A percentile compares a stretch with the other conserved stretches of the same genome.
Conservation (phyloP, 2,113 vertebrate genomes). For the Oncorhynchus masou region DNA sequence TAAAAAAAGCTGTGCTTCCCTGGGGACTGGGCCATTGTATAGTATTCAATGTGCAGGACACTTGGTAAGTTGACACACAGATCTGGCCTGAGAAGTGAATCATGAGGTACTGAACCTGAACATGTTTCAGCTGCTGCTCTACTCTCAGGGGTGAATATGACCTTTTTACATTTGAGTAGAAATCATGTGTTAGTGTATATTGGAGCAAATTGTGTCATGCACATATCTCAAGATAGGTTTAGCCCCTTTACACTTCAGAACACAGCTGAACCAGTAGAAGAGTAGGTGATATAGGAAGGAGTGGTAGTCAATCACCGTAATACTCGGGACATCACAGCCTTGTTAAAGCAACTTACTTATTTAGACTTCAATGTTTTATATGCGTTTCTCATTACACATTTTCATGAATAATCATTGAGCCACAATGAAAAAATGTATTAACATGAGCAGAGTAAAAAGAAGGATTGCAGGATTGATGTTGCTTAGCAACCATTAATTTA, state of each 20-base stretch:
- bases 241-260: neutral
- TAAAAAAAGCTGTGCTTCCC: neutral
- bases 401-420: conserved; percentile 51
- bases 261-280: neutral
- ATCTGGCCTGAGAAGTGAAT: too few species aligned
- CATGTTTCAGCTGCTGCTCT: too few species aligned
- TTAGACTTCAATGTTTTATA: conserved; percentile 21
- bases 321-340: conserved; percentile 32
- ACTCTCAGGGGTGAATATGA: too few species aligned
- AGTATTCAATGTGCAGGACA: neutral
- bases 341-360: conserved; percentile 4
- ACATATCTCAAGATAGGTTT: too few species aligned
- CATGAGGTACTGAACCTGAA: too few species aligned
- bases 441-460: conserved; percentile 35
- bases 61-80: neutral
- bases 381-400: conserved; percentile 39
- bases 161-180: too few species aligned
- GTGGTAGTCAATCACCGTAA: neutral
- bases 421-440: conserved; percentile 47
- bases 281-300: neutral
- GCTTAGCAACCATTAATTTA: conserved; percentile 50
- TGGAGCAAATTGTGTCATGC: too few species aligned
- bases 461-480: conserved; percentile 50
- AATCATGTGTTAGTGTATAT: too few species aligned
- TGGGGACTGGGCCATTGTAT: neutral